Evolutionary conservation across 2,113 vertebrate species (phyloP).

Genomic region (Sturnus vulgaris): DNA sequence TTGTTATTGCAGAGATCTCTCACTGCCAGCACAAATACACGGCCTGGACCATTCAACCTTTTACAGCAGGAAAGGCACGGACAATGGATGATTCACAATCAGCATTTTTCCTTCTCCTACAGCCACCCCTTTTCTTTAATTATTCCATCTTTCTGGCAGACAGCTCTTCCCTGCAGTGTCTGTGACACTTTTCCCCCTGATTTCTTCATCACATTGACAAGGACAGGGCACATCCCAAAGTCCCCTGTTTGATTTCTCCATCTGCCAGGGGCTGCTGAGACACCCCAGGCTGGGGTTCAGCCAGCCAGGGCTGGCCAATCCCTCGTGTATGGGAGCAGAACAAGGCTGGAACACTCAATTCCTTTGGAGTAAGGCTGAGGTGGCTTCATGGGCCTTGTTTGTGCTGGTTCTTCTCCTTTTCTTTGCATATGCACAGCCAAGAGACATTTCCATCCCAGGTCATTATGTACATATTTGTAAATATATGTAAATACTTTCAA

Average conservation of each 20-base stretch:
- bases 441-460: not conserved
- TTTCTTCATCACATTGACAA: not conserved
- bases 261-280: not conserved
- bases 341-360: not conserved
- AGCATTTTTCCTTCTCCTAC: not conserved
- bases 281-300: not conserved
- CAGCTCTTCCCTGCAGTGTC: not conserved
- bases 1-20: conserved; percentile 13
- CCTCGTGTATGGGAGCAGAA: not conserved
- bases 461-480: not conserved
- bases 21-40: conserved; percentile 55
- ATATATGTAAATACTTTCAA: not conserved
- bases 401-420: not conserved
- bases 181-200: fast-evolving
- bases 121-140: not conserved
- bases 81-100: conserved; percentile 39
- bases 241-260: not conserved
- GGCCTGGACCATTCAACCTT: conserved; percentile 16
- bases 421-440: not conserved
- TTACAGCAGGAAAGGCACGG: not conserved
- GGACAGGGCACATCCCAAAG: not conserved
- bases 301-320: not conserved
- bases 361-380: not conserved
- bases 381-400: not conserved
- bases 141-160: not conserved